Evolutionary conservation across 1,140 invertebrate species (phyloP).

Genomic region (Orussus abietinus): DNA sequence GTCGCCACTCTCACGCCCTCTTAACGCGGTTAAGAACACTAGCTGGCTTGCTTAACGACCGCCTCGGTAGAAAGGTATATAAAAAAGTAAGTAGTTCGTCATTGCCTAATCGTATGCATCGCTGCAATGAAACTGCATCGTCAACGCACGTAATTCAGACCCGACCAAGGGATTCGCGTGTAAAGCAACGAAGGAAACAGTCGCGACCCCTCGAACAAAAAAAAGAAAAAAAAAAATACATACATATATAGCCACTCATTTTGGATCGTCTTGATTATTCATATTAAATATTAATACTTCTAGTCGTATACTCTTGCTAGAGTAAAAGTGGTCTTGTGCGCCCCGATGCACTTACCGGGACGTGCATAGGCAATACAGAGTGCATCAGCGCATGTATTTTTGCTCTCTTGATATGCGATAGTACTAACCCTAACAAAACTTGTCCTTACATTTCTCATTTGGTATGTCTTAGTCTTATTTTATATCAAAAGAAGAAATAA

Average conservation of each 20-base stretch:
- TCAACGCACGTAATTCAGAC: too few species aligned
- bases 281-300: constrained; percentile 54
- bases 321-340: constrained; percentile 50
- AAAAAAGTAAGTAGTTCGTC: too few species aligned
- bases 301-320: constrained; percentile 53
- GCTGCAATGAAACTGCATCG: too few species aligned
- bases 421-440: constrained; percentile 45
- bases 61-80: too few species aligned
- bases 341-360: constrained; percentile 29
- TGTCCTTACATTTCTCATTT: constrained; percentile 49
- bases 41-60: too few species aligned
- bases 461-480: constrained; percentile 53
- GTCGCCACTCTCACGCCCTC: too few species aligned
- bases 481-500: constrained; percentile 28
- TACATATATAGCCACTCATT: constrained; percentile 44
- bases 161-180: too few species aligned
- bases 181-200: too few species aligned
- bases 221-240: constrained; percentile 32
- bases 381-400: constrained; percentile 41
- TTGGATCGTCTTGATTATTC: constrained; percentile 44
- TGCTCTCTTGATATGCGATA: constrained; percentile 49
- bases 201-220: too few species aligned
- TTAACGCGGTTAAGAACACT: too few species aligned
- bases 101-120: too few species aligned
- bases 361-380: constrained; percentile 48